Conservation (phyloP, 37 sponge, comb jelly and placozoan genomes). For the Hexactinellida sp. region DNA sequence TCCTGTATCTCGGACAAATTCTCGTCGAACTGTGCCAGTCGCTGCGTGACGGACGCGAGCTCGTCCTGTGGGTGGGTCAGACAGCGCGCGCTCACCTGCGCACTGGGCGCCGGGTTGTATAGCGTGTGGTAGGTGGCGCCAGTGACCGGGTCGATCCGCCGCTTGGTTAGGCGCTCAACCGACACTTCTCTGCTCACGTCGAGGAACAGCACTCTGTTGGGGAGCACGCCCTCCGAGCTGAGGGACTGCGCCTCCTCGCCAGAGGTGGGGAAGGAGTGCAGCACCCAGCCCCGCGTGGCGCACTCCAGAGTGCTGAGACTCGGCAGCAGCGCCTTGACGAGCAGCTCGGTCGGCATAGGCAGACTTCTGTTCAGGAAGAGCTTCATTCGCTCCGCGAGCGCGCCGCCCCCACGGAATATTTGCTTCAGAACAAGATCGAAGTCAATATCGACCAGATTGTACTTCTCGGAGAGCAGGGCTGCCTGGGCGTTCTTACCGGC, state of each 20-base stretch:
- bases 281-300: slow-evolving; percentile 68
- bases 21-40: slow-evolving; percentile 29
- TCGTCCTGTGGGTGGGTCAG: slow-evolving; percentile 37
- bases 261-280: slow-evolving; percentile 75
- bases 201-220: slow-evolving; percentile 82
- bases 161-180: slow-evolving; percentile 60
- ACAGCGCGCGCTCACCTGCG: background rate
- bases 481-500: slow-evolving; percentile 82
- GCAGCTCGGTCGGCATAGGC: slow-evolving; percentile 83
- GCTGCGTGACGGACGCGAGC: slow-evolving; percentile 29
- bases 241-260: slow-evolving; percentile 78
- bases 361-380: slow-evolving; percentile 61
- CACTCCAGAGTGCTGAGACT: slow-evolving; percentile 62
- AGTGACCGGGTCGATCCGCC: slow-evolving; percentile 52
- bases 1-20: slow-evolving; percentile 43
- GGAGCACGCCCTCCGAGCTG: slow-evolving; percentile 33
- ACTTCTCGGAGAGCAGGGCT: slow-evolving; percentile 49
- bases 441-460: slow-evolving; percentile 63
- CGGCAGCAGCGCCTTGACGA: slow-evolving; percentile 36
- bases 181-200: slow-evolving; percentile 54
- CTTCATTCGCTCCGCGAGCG: slow-evolving; percentile 55
- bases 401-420: slow-evolving; percentile 35
- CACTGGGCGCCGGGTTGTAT: slow-evolving; percentile 22
- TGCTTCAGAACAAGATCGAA: slow-evolving; percentile 28
- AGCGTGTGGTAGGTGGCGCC: slow-evolving; percentile 31